Evolutionary conservation across 1,140 invertebrate genomes (phyloP).

Genomic region (Polyergus mexicanus): DNA sequence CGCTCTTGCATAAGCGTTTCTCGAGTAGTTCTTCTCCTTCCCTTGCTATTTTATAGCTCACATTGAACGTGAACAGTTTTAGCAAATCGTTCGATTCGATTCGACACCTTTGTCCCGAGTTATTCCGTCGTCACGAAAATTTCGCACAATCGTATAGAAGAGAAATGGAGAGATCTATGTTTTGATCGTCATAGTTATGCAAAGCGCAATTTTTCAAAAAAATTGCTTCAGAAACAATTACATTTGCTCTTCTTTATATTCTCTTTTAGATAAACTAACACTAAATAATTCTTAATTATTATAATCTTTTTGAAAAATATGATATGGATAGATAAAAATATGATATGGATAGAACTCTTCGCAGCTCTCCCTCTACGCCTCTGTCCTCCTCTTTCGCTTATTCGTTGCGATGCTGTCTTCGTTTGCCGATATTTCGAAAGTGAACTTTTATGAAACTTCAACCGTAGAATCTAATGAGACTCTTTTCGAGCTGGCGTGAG

Average conservation of each 20-base stretch:
- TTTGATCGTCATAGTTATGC: not conserved
- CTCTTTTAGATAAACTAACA: not conserved
- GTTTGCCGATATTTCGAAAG: constrained; percentile 75
- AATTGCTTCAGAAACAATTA: not conserved
- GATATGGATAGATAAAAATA: not conserved
- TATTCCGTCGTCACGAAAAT: constrained; percentile 32
- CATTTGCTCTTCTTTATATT: not conserved
- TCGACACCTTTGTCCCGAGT: constrained; percentile 45
- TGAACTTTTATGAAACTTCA: constrained; percentile 68
- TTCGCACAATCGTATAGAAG: constrained; percentile 2
- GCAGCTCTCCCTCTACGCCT: not conserved
- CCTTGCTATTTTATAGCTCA: constrained; percentile 38
- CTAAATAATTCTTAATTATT: not conserved
- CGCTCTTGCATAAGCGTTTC: constrained; percentile 48
- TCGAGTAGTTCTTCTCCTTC: constrained; percentile 19
- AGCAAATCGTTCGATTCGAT: constrained; percentile 60
- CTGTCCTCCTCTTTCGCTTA: constrained; percentile 11
- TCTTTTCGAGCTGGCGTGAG: constrained; percentile 37
- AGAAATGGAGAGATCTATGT: constrained; percentile 6
- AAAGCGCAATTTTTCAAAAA: not conserved
- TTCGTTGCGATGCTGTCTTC: constrained; percentile 73
- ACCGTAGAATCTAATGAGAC: constrained; percentile 73
- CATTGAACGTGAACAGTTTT: constrained; percentile 14
- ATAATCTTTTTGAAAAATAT: not conserved
- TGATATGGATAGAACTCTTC: constrained; percentile 23